Evolutionary conservation across 2,113 vertebrate genomes (phyloP).

Genomic region (Tringa solitaria): DNA sequence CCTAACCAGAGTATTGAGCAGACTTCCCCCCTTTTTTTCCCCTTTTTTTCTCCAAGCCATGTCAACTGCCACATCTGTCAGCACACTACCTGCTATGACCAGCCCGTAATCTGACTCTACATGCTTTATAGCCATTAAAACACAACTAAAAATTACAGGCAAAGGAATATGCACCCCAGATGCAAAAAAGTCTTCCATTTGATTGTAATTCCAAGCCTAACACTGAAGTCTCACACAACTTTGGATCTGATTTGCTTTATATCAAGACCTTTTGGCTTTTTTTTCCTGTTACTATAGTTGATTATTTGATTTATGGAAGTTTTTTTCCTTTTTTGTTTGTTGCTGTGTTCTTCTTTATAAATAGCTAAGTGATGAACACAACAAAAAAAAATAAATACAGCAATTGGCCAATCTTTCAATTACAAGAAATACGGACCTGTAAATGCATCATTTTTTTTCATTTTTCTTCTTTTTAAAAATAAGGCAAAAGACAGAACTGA

Average conservation of each 20-base stretch:
- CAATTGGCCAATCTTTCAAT: background rate
- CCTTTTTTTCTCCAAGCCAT: background rate
- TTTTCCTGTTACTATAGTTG: background rate
- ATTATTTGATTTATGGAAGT: background rate
- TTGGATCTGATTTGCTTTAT: background rate
- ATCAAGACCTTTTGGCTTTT: background rate
- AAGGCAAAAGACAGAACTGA: background rate
- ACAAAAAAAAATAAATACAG: background rate
- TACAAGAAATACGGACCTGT: background rate
- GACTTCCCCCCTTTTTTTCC: accelerated
- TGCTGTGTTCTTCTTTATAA: background rate
- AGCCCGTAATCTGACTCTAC: background rate
- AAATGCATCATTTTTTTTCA: background rate
- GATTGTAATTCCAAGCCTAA: background rate
- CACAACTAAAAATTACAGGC: background rate
- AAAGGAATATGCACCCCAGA: background rate
- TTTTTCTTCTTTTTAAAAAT: background rate
- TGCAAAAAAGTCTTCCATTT: background rate
- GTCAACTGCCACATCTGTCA: background rate
- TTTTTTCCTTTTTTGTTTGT: accelerated
- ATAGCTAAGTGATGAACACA: background rate
- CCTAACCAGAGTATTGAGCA: background rate
- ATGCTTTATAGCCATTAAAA: background rate
- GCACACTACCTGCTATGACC: background rate
- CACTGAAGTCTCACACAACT: background rate